Conservation (phyloP, 2,113 vertebrate species). For the Bettongia penicillata region DNA sequence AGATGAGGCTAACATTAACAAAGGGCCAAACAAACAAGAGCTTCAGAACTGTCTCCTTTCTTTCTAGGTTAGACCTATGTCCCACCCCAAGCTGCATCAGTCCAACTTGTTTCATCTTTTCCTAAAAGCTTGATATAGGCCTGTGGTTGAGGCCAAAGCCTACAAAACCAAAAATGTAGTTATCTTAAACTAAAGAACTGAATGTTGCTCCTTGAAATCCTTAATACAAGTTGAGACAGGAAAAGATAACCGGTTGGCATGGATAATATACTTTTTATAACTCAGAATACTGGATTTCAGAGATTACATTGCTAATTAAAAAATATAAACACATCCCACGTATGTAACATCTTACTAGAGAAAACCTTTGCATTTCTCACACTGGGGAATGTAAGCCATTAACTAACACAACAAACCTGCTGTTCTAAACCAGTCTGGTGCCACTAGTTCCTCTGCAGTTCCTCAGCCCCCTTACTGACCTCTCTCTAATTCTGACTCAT, state of each 20-base stretch:
- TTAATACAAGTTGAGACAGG: background rate
- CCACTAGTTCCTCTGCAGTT: background rate
- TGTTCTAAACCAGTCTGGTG: background rate
- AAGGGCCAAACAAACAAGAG: conserved; percentile 3
- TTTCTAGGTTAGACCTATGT: background rate
- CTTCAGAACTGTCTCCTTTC: background rate
- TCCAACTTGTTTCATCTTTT: background rate
- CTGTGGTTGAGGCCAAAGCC: background rate
- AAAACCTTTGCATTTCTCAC: conserved; percentile 19
- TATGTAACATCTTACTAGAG: background rate
- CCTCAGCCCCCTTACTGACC: background rate
- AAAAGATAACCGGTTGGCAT: background rate
- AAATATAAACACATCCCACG: conserved; percentile 8
- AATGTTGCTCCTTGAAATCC: background rate
- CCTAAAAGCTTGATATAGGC: background rate
- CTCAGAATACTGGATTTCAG: conserved; percentile 12
- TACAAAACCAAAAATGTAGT: background rate
- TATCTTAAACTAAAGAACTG: background rate
- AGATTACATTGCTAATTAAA: conserved; percentile 17
- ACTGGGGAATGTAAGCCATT: background rate
- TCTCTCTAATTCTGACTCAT: background rate
- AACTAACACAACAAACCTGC: conserved; percentile 11
- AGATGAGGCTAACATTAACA: background rate
- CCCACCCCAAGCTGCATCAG: background rate
- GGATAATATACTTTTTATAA: conserved; percentile 27